These are phyloP conservation scores for Luscinia megarhynchos DNA, from an alignment of 2,797 vertebrate species.

Conservation along the genomic window DNA sequence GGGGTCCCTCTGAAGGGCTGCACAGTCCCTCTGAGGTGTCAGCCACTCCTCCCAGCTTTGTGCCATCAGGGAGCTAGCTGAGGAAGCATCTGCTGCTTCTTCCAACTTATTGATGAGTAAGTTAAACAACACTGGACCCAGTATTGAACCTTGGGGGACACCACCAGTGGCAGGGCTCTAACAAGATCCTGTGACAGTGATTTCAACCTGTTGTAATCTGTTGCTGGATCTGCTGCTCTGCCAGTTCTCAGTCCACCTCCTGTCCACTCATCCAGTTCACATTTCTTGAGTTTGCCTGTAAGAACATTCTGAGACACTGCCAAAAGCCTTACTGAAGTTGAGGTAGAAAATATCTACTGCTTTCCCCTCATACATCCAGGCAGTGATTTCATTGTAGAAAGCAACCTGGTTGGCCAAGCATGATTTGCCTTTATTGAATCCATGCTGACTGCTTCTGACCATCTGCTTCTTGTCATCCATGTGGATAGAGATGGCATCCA, in stretches of 20 bases:
- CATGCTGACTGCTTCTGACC: neutral
- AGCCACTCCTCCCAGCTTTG: neutral
- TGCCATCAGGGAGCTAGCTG: neutral
- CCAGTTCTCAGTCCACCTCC: neutral
- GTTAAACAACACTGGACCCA: neutral
- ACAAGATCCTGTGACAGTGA: rapidly evolving
- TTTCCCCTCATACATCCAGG: neutral
- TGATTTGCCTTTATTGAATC: neutral
- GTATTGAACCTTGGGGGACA: neutral
- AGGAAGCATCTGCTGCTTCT: neutral
- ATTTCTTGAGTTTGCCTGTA: neutral
- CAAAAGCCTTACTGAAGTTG: neutral
- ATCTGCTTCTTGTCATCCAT: neutral
- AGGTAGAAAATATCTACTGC: neutral
- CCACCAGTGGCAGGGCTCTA: neutral
- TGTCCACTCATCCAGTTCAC: neutral
- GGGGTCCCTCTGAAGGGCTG: neutral
- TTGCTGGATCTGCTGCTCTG: neutral
- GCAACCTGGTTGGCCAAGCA: neutral
- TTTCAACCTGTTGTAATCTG: neutral
- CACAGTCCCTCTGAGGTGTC: neutral
- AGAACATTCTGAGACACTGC: neutral
- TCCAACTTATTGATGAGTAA: rapidly evolving
- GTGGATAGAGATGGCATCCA: neutral
- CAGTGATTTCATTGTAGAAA: neutral